These are phyloP conservation scores for Rhadina sibilatrix DNA, from an alignment of 2,113 vertebrate genomes.

Conservation along the genomic window DNA sequence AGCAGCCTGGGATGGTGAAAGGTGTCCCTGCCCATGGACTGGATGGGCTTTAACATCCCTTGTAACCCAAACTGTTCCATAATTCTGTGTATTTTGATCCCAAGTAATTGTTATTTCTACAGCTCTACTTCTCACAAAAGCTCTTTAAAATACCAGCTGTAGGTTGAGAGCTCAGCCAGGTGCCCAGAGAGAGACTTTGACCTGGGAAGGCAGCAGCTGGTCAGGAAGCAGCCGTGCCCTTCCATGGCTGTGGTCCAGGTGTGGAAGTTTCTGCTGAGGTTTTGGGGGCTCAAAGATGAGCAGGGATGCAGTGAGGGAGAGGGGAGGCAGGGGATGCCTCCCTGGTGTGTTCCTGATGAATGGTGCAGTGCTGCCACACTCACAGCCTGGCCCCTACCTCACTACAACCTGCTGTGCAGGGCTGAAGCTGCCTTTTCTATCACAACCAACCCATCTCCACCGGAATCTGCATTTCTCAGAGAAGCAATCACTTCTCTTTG, in stretches of 20 bases:
- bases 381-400: fast-evolving
- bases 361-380: background rate
- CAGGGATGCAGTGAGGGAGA: background rate
- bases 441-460: background rate
- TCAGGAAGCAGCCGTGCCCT: fast-evolving
- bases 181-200: background rate
- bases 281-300: background rate
- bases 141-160: background rate
- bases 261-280: background rate
- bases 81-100: background rate
- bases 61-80: background rate
- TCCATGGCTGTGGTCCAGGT: background rate
- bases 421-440: background rate
- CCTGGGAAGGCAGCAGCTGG: background rate
- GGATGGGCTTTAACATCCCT: background rate
- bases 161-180: background rate
- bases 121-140: background rate
- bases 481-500: background rate
- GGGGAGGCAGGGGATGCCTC: background rate
- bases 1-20: background rate
- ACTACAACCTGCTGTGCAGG: fast-evolving
- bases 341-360: background rate
- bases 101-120: background rate
- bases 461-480: background rate
- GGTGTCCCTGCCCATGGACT: background rate